Conservation (phyloP, 1,140 invertebrate genomes). For the Drosophila cardini region DNA sequence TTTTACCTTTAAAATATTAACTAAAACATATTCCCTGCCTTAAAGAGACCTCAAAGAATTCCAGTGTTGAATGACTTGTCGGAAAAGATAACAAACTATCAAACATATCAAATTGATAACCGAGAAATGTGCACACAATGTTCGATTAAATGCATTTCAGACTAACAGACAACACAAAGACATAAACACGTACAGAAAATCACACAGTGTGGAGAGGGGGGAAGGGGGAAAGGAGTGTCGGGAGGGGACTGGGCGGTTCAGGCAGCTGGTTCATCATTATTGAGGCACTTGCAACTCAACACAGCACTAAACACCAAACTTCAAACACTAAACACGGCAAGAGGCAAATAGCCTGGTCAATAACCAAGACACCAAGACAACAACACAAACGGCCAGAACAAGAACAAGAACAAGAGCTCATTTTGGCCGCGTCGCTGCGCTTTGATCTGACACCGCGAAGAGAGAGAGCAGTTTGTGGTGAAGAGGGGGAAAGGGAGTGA, state of each 20-base stretch:
- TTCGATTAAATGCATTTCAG: slow-evolving; percentile 9
- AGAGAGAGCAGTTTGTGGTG: slow-evolving; percentile 13
- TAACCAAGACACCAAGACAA: slow-evolving; percentile 53
- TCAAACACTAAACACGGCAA: slow-evolving; percentile 52
- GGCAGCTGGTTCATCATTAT: slow-evolving; percentile 46
- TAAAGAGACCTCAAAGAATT: no score
- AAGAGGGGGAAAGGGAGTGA: slow-evolving; percentile 4
- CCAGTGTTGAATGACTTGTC: not conserved
- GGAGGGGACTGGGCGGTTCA: slow-evolving; percentile 1
- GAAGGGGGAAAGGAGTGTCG: not conserved
- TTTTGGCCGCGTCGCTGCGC: slow-evolving; percentile 6
- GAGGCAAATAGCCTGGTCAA: slow-evolving; percentile 65
- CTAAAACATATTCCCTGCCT: no score
- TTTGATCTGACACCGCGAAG: slow-evolving; percentile 64
- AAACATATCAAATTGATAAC: not conserved
- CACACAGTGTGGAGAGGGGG: slow-evolving; percentile 11
- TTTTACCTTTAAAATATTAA: no score
- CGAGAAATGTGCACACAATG: not conserved
- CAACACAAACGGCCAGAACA: slow-evolving; percentile 12
- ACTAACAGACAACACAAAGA: not conserved
- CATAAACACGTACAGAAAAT: slow-evolving; percentile 2
- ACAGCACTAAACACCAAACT: slow-evolving; percentile 43
- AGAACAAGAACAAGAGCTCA: slow-evolving; percentile 67
- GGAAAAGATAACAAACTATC: not conserved
- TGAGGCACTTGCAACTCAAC: slow-evolving; percentile 58